A percentile compares a stretch with the other conserved stretches of the same genome.
These are phyloP conservation scores for Peromyscus aztecus DNA, from an alignment of 2,797 vertebrate species.

Conservation along the genomic window DNA sequence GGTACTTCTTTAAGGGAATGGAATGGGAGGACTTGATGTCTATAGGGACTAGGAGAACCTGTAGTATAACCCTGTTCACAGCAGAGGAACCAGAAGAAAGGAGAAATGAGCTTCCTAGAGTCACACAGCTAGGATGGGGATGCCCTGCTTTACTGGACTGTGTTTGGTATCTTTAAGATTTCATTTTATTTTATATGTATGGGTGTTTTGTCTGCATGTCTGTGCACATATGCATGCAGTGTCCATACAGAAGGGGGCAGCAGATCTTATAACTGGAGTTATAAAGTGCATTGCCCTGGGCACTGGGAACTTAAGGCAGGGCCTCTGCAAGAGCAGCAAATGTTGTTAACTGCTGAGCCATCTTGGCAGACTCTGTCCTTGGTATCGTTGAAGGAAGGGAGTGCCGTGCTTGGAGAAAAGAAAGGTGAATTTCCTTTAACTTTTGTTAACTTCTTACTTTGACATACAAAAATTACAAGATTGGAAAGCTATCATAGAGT, in stretches of 20 bases:
- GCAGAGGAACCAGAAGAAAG: neutral
- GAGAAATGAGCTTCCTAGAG: neutral
- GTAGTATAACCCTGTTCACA: neutral
- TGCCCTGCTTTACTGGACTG: neutral
- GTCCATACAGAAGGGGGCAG: neutral
- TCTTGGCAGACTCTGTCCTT: neutral
- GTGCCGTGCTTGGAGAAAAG: neutral
- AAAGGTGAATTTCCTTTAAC: neutral
- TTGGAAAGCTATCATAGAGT: neutral
- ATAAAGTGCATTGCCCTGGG: neutral
- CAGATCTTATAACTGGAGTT: neutral
- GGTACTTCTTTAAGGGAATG: neutral
- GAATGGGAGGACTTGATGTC: neutral
- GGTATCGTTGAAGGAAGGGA: neutral
- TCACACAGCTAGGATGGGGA: neutral
- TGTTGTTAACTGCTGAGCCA: neutral
- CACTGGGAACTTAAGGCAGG: neutral
- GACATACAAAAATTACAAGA: conserved; percentile 20
- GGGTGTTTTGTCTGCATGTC: neutral
- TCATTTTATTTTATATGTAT: neutral
- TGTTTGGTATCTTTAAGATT: neutral
- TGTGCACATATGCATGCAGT: neutral
- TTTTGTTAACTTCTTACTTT: conserved; percentile 12
- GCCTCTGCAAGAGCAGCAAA: neutral
- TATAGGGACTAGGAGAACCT: neutral